Evolutionary conservation across 2,888 invertebrate genomes (phyloP).

Genomic region (Torymus aiolomorphi): DNA sequence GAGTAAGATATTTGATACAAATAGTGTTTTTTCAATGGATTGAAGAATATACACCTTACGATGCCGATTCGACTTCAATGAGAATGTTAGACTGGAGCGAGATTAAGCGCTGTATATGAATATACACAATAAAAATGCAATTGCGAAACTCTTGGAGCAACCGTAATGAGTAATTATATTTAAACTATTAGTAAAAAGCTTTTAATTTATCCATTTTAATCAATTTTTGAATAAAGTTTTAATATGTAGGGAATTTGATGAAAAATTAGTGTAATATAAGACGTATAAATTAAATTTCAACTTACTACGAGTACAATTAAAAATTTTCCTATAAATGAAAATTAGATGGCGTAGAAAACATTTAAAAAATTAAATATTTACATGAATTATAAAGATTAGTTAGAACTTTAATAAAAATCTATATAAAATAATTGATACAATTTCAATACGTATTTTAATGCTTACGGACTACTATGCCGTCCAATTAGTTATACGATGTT

Average conservation of each 20-base stretch:
- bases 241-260: too few relatives aligned
- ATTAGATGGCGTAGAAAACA: neutral
- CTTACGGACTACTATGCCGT: constrained; percentile 42
- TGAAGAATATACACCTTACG: neutral
- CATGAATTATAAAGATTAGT: too few relatives aligned
- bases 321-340: too few relatives aligned
- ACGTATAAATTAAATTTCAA: constrained; percentile 9
- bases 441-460: neutral
- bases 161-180: neutral
- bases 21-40: constrained; percentile 28
- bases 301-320: neutral
- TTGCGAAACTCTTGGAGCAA: constrained; percentile 16
- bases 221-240: too few relatives aligned
- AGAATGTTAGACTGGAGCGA: constrained; percentile 6
- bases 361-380: constrained; percentile 4
- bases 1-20: constrained; percentile 26
- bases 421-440: too few relatives aligned
- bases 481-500: constrained; percentile 16
- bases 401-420: too few relatives aligned
- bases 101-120: neutral
- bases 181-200: neutral
- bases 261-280: too few relatives aligned
- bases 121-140: too few relatives aligned
- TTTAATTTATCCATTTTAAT: neutral
- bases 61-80: constrained; percentile 18